Base-by-base conservation (phyloP, 2,888 invertebrate genomes). In the Tiphia femorata region DNA sequence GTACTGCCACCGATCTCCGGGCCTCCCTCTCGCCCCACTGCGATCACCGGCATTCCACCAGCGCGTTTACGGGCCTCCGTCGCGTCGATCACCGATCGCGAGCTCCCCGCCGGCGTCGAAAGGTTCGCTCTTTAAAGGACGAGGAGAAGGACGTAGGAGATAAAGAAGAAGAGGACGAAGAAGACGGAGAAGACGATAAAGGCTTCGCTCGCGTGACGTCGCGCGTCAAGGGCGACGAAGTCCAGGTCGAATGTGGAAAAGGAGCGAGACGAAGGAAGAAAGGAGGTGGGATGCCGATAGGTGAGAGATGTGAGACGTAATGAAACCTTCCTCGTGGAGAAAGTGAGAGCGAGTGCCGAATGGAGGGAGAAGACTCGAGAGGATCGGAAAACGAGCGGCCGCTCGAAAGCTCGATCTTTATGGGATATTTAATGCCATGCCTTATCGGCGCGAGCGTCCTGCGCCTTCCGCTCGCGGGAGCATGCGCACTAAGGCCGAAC, bases 1-100 rank as follows among this genome's bases (percentile, higher is more conserved):
- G 72, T 67, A 75, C 63, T 64, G 64, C 71, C 70, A 67, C 67
- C 58, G 72, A 73, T 64, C 33, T 64, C 63, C 64, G 60, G 62
- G 64, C 58, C 49, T 56, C 38, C 21, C 37, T 35, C 53, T 30
- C 43, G 56, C 44, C 52, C 64, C 55, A 57, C 33, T 33, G 62
- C 52, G 59, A 61, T 72, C 64, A 70, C 70, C 64, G 62, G 67
- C 64, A 65, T 72, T 72, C 66, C 62, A 54, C 17, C 51, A 52
- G 40, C 57, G 58, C 67, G 61, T 72, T 71, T 69, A 69, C 62
- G 58, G 58, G 43, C 49, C 58, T 10, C 14, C 47, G 58, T 42
- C 55, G 57, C 60, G 69, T 70, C 69, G 70, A 69, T 69, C 70
- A 70, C 55, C 60, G 61, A 70, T 66, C 60, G 52, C 42, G 40